A percentile compares a stretch with the other conserved stretches of the same genome.
phyloP scores from a whole-genome alignment of 2,113 vertebrate species.

The Geothlypis trichas region DNA sequence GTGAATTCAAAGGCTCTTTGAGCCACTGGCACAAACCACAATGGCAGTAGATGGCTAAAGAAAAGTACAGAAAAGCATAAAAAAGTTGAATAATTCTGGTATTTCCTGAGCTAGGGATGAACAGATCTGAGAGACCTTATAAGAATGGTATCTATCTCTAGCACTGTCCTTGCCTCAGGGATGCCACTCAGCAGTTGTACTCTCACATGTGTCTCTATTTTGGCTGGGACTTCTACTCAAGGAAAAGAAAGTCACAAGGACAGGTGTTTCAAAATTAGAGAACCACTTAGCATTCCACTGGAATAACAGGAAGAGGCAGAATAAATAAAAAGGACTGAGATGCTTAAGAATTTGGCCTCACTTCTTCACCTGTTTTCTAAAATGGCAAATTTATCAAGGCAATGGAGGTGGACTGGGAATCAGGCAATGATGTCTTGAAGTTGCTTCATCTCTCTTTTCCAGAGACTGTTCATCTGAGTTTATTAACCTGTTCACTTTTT shows the following conservation, averaged over 20 bases:
- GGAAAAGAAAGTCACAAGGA: neutral
- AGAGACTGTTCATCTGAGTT: neutral
- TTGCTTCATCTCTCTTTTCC: neutral
- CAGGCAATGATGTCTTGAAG: neutral
- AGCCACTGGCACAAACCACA: neutral
- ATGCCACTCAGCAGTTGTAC: neutral
- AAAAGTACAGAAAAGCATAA: neutral
- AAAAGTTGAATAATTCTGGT: neutral
- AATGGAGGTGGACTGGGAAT: neutral
- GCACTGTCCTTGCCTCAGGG: neutral
- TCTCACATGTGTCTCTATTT: neutral
- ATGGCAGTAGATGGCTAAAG: neutral
- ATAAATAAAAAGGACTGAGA: neutral
- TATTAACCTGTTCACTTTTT: neutral
- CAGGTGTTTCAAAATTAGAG: neutral
- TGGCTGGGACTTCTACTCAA: neutral
- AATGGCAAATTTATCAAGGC: neutral
- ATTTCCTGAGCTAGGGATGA: neutral
- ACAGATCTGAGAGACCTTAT: neutral
- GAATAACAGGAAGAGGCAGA: neutral
- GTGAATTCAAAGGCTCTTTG: neutral
- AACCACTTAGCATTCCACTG: neutral
- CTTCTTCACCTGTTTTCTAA: neutral
- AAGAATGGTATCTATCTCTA: neutral
- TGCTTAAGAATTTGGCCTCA: neutral